These are phyloP conservation scores for Sebastes elongatus DNA, from an alignment of 2,797 vertebrate genomes.

Conservation along the genomic window DNA sequence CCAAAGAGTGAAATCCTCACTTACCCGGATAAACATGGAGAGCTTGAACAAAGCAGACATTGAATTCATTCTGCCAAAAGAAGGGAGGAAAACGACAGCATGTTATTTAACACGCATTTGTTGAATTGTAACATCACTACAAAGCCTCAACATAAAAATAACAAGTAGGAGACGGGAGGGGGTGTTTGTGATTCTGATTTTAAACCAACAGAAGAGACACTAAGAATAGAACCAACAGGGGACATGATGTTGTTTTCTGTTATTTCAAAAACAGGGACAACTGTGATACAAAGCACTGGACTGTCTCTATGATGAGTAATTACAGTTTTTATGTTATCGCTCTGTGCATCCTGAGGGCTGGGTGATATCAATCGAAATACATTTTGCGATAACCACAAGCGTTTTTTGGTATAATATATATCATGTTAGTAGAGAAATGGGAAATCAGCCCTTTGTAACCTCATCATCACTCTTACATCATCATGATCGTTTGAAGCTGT, in stretches of 20 bases:
- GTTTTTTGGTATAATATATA: background rate
- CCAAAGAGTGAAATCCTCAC: conserved; percentile 32
- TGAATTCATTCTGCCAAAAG: conserved; percentile 90
- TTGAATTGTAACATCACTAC: conserved; percentile 5
- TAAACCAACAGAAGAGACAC: background rate
- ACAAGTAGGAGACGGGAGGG: background rate
- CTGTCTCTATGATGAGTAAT: background rate
- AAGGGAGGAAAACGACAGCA: background rate
- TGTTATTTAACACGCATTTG: background rate
- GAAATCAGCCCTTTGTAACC: background rate
- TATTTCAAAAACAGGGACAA: background rate
- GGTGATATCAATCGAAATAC: background rate
- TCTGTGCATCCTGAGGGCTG: background rate
- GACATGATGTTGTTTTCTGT: background rate
- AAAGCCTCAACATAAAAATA: background rate
- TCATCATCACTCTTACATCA: background rate
- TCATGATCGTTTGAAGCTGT: background rate
- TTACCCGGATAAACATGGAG: conserved; percentile 97
- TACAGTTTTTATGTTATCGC: background rate
- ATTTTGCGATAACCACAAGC: background rate
- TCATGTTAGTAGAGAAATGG: background rate
- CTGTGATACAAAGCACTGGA: background rate
- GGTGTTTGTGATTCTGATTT: background rate
- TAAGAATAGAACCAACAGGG: conserved; percentile 9
- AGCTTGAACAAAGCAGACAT: conserved; percentile 96